Conservation (phyloP, 2,113 vertebrate genomes). For the Promerops cafer region DNA sequence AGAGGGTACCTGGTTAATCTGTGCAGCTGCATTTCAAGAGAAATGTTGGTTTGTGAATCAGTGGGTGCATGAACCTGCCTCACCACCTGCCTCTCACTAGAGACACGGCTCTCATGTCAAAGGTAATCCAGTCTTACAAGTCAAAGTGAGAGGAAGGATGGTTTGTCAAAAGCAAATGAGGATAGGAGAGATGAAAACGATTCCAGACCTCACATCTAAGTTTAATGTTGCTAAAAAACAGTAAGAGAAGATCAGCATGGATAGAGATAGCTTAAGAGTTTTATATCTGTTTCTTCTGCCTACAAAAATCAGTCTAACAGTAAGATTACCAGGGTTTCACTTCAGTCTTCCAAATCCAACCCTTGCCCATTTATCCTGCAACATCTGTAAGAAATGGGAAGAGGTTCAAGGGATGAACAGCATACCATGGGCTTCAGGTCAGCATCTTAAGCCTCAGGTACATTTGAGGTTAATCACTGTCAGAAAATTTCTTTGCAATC, state of each 20-base stretch:
- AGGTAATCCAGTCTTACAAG: not conserved
- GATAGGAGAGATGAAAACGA: not conserved
- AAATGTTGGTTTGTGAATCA: not conserved
- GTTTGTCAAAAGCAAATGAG: not conserved
- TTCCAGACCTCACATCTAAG: not conserved
- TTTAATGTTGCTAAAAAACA: not conserved
- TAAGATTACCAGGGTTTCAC: not conserved
- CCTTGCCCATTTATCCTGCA: not conserved
- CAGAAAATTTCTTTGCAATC: fast-evolving
- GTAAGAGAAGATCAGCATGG: not conserved
- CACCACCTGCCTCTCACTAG: not conserved
- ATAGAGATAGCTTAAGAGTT: not conserved
- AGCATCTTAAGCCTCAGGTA: not conserved
- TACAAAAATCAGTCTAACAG: not conserved
- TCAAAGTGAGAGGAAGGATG: not conserved
- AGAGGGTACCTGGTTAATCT: not conserved
- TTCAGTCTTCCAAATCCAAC: not conserved
- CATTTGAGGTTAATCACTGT: not conserved
- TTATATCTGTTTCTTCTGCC: not conserved
- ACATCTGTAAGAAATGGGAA: not conserved
- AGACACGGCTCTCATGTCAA: not conserved
- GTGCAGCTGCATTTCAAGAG: not conserved
- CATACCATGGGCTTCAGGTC: not conserved
- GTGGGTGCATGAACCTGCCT: not conserved
- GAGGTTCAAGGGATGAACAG: not conserved